Percentiles rank a stretch among this genome's conserved stretches.
These are phyloP conservation scores for Xanthostigma xanthostigma DNA, from an alignment of 2,888 invertebrate genomes.

Conservation along the genomic window DNA sequence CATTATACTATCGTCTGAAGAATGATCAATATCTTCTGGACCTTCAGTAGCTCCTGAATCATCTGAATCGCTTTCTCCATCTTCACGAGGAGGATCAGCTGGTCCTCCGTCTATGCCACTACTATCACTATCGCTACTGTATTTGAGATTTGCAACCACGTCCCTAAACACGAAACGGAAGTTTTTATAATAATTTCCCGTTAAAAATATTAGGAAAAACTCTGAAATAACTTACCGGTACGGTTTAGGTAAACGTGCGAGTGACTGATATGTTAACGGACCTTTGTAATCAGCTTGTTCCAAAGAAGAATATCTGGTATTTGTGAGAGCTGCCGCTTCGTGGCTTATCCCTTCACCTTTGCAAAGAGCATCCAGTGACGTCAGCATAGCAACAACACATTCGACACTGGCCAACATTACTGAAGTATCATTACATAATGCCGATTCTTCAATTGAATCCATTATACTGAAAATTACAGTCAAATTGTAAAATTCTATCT, in stretches of 20 bases:
- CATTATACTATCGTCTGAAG: constrained; percentile 52
- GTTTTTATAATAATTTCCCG: neutral
- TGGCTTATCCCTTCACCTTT: constrained; percentile 54
- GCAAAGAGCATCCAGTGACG: constrained; percentile 69
- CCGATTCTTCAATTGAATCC: constrained; percentile 86
- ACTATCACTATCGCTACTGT: constrained; percentile 47
- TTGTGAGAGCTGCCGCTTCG: constrained; percentile 43
- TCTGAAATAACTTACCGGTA: constrained; percentile 42
- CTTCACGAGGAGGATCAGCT: constrained; percentile 20
- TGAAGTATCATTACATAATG: constrained; percentile 62
- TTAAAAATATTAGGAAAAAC: neutral
- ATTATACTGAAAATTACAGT: constrained; percentile 50
- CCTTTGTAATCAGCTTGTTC: constrained; percentile 70
- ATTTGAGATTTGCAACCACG: constrained; percentile 47
- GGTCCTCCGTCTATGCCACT: constrained; percentile 32
- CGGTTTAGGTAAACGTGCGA: constrained; percentile 68
- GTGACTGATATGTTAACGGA: constrained; percentile 70
- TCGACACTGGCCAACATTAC: constrained; percentile 68
- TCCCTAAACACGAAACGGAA: constrained; percentile 33
- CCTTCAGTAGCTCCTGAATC: constrained; percentile 50
- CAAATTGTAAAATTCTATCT: neutral
- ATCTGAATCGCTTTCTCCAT: constrained; percentile 28
- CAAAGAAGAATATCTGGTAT: constrained; percentile 47
- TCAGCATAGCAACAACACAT: constrained; percentile 68
- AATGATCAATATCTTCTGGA: constrained; percentile 46